Base-by-base conservation (phyloP, 2,888 invertebrate species). In the Andrena bicolor region DNA sequence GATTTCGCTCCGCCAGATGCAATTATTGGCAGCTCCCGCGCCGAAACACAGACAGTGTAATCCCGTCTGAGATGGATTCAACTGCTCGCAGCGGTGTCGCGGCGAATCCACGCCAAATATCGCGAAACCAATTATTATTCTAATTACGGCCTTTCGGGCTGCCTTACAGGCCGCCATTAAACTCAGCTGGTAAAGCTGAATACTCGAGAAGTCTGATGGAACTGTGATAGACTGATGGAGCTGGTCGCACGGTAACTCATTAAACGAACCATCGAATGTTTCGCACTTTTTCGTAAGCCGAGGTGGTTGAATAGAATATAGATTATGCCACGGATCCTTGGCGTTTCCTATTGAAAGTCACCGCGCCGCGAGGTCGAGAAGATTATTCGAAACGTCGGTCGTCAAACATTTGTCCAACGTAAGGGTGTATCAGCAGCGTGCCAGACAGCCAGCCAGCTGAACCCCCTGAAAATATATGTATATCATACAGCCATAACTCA, bases 321-420 rank as follows among this genome's bases (percentile, higher is more conserved):
- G 13, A 49, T 66, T 65, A 58, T 30, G 23, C 23, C n/a, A 8
- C 13, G 16, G 6, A 30, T 13, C 13, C 32, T 13, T 32, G n/a
- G 35, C 30, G 60, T 48, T 41, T 28, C 32, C 5, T 28, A 41
- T 2, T 6, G 8, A 7, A 65, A 73, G 13, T 49, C 73, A 8
- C 53, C 13, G 10, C 7, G 23, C 5, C 28, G n/a, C 7, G 4
- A 6, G 35, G 10, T 30, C 30, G 58, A n/a, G 16, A 32, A 63
- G 75, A 68, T 68, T 64, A 75, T 28, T 35, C 35, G 68, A 69
- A 58, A 76, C 56, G 68, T 74, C 13, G 41, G 61, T 56, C 56
- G 73, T 79, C 64, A 79, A 79, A 79, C 76, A 76, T 69, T 79
- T 79, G 76, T 64, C 69, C 35, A 58, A 64, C 28, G 76, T 79